A percentile compares a stretch with the other conserved stretches of the same genome.
Evolutionary conservation across 2,797 vertebrate genomes (phyloP).

Genomic region (Notamacropus eugenii): DNA sequence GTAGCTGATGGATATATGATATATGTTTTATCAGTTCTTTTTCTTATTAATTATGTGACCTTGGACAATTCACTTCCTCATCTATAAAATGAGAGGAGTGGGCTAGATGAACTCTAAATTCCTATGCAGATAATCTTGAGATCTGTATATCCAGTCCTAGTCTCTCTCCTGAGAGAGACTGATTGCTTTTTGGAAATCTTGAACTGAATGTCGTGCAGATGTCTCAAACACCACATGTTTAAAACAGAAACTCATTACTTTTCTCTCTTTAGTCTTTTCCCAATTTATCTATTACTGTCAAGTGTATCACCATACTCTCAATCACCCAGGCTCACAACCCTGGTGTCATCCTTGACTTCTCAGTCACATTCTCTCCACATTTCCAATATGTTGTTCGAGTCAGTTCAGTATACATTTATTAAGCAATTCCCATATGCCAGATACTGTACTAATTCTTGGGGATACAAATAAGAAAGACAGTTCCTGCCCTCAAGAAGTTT

Average conservation of each 20-base stretch:
- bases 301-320: not conserved
- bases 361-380: not conserved
- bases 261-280: not conserved
- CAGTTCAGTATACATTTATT: not conserved
- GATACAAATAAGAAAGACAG: not conserved
- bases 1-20: not conserved
- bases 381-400: not conserved
- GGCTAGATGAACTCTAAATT: conserved; percentile 23
- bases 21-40: not conserved
- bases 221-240: not conserved
- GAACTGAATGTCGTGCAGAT: not conserved
- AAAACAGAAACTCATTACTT: not conserved
- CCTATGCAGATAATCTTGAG: not conserved
- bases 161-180: not conserved
- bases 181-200: not conserved
- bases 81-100: conserved; percentile 10
- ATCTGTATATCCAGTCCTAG: not conserved
- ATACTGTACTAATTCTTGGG: not conserved
- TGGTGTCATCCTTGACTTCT: not conserved
- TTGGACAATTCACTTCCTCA: not conserved
- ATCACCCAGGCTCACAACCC: not conserved
- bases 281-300: not conserved
- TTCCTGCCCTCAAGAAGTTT: not conserved
- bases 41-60: not conserved
- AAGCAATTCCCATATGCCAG: no score